Base-by-base conservation (phyloP, 2,888 invertebrate species). In the Agrotis puta region DNA sequence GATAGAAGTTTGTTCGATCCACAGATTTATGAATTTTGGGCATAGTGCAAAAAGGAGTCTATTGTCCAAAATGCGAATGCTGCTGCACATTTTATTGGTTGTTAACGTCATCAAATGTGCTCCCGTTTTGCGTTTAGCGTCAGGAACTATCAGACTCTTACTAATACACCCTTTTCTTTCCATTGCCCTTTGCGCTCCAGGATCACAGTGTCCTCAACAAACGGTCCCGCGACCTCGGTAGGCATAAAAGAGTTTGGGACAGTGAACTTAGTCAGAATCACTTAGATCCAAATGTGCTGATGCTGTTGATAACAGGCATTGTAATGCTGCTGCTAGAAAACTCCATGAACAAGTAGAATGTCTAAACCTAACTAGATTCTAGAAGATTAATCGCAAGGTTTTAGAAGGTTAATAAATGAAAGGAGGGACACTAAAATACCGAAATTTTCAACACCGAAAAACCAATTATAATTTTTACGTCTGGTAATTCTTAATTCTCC, bases 361-460 rank as follows among this genome's bases (percentile, higher is more conserved):
- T 5, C 9, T 22, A 22, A 14, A 16, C 20, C 14, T 50, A 22
- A 11, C 0, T 43, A 62, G 4, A 3, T 16, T 27, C 11, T 16
- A 62, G 62, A 20, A 43, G 11, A 64, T 24, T 1, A 45, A 22
- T 11, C 20, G 14, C 6, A n/a, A 22, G 16, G 0, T n/a, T n/a
- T 3, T 1, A 7, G 3, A 14, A 18, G 20, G 14, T 1, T 14
- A n/a, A 5, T 24, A 13, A 24, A 24, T 13, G 0, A 45, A 53
- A 39, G 47, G 11, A 7, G 9, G 13, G 2, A 14, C 33, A 54
- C 7, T 5, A 3, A n/a, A 22, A 1, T 16, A 43, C 5, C 14
- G 18, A 45, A 59, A 47, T 27, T 73, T 13, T 3, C 27, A n/a
- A 43, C 53, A n/a, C 2, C 18, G 20, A 53, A 73, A 53, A 16